Percentiles rank a stretch among this genome's conserved stretches.
phyloP scores from a whole-genome alignment of 2,113 vertebrate species.

The Forbesichthys papilliferus region DNA sequence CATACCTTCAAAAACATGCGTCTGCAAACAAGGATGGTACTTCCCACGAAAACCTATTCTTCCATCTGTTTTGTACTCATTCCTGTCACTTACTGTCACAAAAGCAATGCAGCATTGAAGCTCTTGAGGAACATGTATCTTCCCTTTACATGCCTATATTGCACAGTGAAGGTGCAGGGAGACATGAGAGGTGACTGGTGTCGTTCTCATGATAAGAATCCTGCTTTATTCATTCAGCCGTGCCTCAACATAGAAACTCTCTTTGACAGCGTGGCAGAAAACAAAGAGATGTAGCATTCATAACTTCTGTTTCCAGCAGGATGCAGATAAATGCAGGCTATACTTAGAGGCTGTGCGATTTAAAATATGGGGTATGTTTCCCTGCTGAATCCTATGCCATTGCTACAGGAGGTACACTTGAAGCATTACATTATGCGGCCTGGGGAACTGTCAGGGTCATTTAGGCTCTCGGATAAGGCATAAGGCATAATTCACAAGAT shows the following conservation, averaged over 20 bases:
- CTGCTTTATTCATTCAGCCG: slow-evolving; percentile 67
- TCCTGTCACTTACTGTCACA: neutral
- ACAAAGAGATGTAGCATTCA: slow-evolving; percentile 70
- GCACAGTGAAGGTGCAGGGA: slow-evolving; percentile 34
- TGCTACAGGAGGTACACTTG: slow-evolving; percentile 37
- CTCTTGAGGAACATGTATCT: slow-evolving; percentile 17
- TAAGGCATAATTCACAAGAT: too few species aligned
- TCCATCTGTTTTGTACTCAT: slow-evolving; percentile 9
- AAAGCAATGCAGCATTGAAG: slow-evolving; percentile 34
- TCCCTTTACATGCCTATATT: slow-evolving; percentile 21
- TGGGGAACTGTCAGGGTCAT: too few species aligned
- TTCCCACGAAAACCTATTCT: neutral
- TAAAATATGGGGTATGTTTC: slow-evolving; percentile 54
- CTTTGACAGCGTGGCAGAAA: slow-evolving; percentile 62
- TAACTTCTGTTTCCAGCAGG: slow-evolving; percentile 61
- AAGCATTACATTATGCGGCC: slow-evolving; percentile 6
- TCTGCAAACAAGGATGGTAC: too few species aligned
- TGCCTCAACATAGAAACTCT: slow-evolving; percentile 70
- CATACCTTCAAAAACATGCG: too few species aligned
- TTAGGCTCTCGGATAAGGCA: too few species aligned
- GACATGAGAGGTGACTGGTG: slow-evolving; percentile 34
- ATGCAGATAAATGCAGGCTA: slow-evolving; percentile 58
- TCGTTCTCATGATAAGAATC: slow-evolving; percentile 56
- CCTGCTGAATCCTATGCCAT: slow-evolving; percentile 40
- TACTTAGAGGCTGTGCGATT: slow-evolving; percentile 69